phyloP scores from a whole-genome alignment of 2,113 vertebrate genomes.

The Tupaia tana region DNA sequence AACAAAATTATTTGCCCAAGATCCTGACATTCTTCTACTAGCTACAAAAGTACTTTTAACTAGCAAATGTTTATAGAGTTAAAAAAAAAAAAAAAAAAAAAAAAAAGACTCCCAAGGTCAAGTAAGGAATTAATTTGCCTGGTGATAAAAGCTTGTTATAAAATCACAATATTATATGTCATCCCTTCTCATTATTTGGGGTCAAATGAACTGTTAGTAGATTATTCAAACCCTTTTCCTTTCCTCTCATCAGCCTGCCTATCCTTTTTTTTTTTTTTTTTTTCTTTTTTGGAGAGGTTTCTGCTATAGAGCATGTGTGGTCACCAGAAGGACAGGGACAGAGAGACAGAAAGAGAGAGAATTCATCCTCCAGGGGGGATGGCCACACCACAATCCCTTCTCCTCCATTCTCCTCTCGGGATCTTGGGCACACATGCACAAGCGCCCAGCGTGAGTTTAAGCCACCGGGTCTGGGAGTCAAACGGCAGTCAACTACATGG shows the following conservation, averaged over 20 bases:
- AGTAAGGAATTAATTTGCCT: neutral
- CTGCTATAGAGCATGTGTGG: too few species aligned
- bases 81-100: neutral
- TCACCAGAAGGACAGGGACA: too few species aligned
- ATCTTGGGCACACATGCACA: too few species aligned
- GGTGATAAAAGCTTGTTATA: neutral
- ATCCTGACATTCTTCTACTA: constrained; percentile 23
- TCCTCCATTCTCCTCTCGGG: too few species aligned
- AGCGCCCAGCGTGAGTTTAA: too few species aligned
- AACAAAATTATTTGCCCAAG: neutral
- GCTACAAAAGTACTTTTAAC: neutral
- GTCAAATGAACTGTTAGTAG: neutral
- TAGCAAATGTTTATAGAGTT: neutral
- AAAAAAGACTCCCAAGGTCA: neutral
- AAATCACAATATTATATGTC: neutral
- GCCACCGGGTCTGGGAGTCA: too few species aligned
- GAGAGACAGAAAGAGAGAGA: too few species aligned
- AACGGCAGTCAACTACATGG: too few species aligned
- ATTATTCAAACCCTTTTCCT: neutral
- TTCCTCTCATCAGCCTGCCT: neutral
- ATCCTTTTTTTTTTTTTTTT: neutral
- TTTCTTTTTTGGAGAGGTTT: too few species aligned
- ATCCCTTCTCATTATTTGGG: neutral
- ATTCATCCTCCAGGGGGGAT: too few species aligned
- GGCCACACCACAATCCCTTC: too few species aligned